Evolutionary conservation across 2,797 vertebrate species (phyloP).

Genomic region (Syncerus caffer): DNA sequence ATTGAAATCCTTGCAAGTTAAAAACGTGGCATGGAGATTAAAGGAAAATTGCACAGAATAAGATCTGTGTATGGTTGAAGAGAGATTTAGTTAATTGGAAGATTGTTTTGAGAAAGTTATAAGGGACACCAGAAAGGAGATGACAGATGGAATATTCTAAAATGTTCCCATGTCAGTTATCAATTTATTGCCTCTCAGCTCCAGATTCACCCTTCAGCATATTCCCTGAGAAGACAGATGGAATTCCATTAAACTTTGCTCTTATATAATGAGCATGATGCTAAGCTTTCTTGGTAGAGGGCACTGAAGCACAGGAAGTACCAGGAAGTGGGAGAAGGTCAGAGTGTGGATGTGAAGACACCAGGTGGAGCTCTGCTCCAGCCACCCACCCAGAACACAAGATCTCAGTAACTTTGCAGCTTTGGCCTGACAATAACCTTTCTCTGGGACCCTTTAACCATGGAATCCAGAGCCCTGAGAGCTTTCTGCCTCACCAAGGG

Average conservation of each 20-base stretch:
- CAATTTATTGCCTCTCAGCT: background rate
- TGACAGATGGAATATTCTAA: background rate
- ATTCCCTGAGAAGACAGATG: background rate
- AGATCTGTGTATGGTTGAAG: background rate
- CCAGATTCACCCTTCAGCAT: background rate
- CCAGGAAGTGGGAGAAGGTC: background rate
- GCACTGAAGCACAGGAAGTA: background rate
- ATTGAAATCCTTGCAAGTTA: background rate
- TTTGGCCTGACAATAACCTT: background rate
- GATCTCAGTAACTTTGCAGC: background rate
- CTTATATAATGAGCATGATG: background rate
- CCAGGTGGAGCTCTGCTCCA: background rate
- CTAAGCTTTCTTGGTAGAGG: background rate
- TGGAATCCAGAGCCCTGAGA: background rate
- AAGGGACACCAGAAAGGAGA: background rate
- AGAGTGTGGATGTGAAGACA: background rate
- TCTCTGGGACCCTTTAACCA: background rate
- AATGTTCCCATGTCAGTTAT: background rate
- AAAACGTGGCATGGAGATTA: background rate
- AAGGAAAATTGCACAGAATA: background rate
- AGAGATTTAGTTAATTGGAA: slow-evolving; percentile 2
- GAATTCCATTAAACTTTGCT: background rate
- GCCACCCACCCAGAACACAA: background rate
- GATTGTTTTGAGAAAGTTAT: background rate
- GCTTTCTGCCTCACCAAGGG: background rate